phyloP scores from a whole-genome alignment of 2,113 vertebrate species.

The Alosa alosa region DNA sequence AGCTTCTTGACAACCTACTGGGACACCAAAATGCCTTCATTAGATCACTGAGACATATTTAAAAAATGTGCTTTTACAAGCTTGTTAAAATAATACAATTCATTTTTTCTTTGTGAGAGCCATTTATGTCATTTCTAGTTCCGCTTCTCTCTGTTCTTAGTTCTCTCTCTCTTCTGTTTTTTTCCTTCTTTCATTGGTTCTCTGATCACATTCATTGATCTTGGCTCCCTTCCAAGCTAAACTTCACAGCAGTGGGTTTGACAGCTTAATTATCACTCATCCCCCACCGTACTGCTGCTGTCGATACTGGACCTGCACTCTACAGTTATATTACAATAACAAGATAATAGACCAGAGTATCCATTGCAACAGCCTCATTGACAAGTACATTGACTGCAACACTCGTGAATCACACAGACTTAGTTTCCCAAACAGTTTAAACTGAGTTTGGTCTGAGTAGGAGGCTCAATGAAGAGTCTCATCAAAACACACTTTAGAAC shows the following conservation, averaged over 20 bases:
- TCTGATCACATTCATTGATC: slow-evolving; percentile 17
- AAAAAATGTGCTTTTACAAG: background rate
- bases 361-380: background rate
- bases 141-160: background rate
- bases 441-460: background rate
- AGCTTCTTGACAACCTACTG: background rate
- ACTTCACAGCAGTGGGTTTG: background rate
- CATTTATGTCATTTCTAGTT: background rate
- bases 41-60: background rate
- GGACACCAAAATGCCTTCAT: background rate
- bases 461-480: background rate
- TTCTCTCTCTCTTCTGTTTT: background rate
- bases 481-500: background rate
- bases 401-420: background rate
- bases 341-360: background rate
- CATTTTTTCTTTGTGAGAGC: too few relatives aligned
- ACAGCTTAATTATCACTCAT: background rate
- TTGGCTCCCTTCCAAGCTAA: background rate
- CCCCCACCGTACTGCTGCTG: background rate
- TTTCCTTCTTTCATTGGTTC: background rate
- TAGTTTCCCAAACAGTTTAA: background rate
- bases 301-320: background rate
- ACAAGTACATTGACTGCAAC: background rate
- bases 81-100: background rate
- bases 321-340: background rate